Evolutionary conservation across 2,113 vertebrate species (phyloP), one percentile per base, ranked within the genome.

Genomic region (Sinocyclocheilus rhinocerous): DNA sequence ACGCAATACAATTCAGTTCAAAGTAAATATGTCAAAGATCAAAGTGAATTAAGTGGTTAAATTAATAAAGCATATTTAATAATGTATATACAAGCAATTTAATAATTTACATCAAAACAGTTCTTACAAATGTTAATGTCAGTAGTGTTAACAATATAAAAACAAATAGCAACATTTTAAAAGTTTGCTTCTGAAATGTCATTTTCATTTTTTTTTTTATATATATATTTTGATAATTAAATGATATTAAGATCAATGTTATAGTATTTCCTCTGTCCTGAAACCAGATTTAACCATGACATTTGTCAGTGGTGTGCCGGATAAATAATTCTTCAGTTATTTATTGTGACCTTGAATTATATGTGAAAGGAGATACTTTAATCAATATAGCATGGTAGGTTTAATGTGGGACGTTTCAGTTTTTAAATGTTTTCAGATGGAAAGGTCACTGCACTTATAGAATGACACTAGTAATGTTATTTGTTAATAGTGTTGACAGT

Each of bases 101-200:
- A n/a, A n/a, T n/a, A n/a, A 65, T 65, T 26, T 65, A 26, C n/a
- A 13, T 26, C 1, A 4, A 63, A 63, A 4, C 59, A n/a, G 24
- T 63, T 63, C 11, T 63, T n/a, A 26, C n/a, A 33, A 29, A 36
- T 36, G 4, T 63, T 24, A 13, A 26, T 26, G 61, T 13, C n/a
- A 63, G 11, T 50, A 4, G n/a, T n/a, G 20, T 65, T 24, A 63
- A 63, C 50, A 3, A 16, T 15, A 52, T 39, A 7, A 39, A 39
- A 39, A 39, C 39, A 7, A 39, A 36, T 7, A 39, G 39, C 39
- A 39, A 45, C 42, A 45, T 45, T 45, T 84, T 86, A 88, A 88
- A 84, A n/a, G 72, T 45, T 9, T 59, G 33, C 22, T 16, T 65
- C 4, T 48, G 12, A 55, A 55, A 55, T 55, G 50, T 55, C 50